Evolutionary conservation across 2,113 vertebrate genomes (phyloP).

Genomic region (Thamnophis sirtalis): DNA sequence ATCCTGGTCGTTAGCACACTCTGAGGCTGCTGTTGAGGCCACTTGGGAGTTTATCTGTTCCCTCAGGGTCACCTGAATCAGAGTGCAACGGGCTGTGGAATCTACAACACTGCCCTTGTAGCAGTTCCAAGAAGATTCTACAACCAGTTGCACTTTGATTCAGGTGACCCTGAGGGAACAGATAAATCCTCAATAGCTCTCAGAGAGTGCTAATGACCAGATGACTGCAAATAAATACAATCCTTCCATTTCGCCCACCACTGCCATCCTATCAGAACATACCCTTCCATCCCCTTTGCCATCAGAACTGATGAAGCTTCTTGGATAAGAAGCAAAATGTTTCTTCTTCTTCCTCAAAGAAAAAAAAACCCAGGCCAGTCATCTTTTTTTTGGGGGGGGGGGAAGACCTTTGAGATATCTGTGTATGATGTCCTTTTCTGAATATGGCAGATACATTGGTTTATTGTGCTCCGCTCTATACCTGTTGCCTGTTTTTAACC

Average conservation of each 20-base stretch:
- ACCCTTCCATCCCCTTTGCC: background rate
- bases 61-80: background rate
- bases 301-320: background rate
- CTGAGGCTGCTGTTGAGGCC: background rate
- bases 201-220: background rate
- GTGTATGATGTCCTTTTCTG: background rate
- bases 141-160: background rate
- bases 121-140: background rate
- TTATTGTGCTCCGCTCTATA: background rate
- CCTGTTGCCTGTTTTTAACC: background rate
- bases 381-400: no score
- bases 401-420: background rate
- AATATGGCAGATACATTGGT: background rate
- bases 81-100: background rate
- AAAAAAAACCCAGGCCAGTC: background rate
- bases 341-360: background rate
- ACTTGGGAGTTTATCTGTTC: background rate
- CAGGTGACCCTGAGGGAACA: background rate
- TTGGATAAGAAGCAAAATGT: background rate
- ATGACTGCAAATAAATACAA: background rate
- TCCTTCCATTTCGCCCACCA: background rate
- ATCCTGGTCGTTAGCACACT: background rate
- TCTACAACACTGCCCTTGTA: background rate
- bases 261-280: no score
- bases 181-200: background rate